Evolutionary conservation across 2,888 invertebrate genomes (phyloP).

Genomic region (Tetramorium bicarinatum): DNA sequence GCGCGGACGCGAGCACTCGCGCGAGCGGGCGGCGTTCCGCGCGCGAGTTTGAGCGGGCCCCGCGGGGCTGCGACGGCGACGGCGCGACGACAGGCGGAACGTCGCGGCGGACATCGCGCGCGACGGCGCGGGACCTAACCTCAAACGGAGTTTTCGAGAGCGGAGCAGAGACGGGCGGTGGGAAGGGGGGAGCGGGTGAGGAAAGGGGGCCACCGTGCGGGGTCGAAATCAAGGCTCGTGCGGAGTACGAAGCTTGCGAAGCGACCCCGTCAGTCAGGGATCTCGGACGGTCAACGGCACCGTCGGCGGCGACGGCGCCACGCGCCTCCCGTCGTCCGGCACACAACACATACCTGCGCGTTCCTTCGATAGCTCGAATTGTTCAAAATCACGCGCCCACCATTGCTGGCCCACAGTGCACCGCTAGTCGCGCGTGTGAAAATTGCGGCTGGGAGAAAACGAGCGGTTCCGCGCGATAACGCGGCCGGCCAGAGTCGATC

Average conservation of each 20-base stretch:
- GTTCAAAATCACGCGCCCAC: slow-evolving; percentile 88
- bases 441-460: slow-evolving; percentile 17
- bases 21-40: not conserved
- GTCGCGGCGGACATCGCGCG: not conserved
- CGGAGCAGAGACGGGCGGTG: not conserved
- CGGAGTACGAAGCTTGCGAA: too few relatives aligned
- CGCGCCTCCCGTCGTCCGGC: not conserved
- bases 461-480: slow-evolving; percentile 1
- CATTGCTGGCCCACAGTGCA: slow-evolving; percentile 86
- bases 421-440: slow-evolving; percentile 83
- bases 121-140: slow-evolving; percentile 28
- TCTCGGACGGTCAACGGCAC: not conserved
- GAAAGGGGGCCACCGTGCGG: not conserved
- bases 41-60: not conserved
- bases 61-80: not conserved
- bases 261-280: not conserved
- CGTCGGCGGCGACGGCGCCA: not conserved
- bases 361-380: slow-evolving; percentile 80
- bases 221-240: not conserved
- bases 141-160: slow-evolving; percentile 20
- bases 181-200: not conserved
- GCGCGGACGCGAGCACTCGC: slow-evolving; percentile 13
- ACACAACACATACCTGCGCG: slow-evolving; percentile 74
- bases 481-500: not conserved
- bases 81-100: not conserved